Evolutionary conservation across 92 coral and sea anemone genomes (phyloP).

Genomic region (Epizoanthus illoricatus): DNA sequence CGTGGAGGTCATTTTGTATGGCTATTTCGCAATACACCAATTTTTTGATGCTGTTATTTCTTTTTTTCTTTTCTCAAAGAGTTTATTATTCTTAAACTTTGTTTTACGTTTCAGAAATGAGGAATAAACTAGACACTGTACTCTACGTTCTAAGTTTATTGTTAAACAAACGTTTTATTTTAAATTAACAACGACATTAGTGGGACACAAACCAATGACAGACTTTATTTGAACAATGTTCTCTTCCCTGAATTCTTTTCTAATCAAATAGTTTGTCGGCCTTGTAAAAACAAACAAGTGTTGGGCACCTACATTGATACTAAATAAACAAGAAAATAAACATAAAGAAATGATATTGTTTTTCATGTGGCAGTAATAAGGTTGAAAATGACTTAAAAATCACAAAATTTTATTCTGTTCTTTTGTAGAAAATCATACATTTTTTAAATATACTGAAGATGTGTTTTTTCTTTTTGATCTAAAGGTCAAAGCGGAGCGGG

Average conservation of each 20-base stretch:
- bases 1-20: not conserved
- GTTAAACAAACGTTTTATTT: not conserved
- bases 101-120: not conserved
- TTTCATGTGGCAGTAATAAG: too few relatives aligned
- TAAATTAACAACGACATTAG: not conserved
- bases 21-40: conserved; percentile 3
- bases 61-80: not conserved
- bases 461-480: not conserved
- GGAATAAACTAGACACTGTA: not conserved
- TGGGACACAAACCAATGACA: not conserved
- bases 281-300: too few relatives aligned
- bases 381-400: not conserved
- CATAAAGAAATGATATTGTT: too few relatives aligned
- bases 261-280: too few relatives aligned
- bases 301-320: too few relatives aligned
- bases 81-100: not conserved
- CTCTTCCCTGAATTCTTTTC: not conserved
- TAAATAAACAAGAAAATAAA: too few relatives aligned
- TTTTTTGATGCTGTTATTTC: not conserved
- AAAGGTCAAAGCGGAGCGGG: conserved; percentile 92
- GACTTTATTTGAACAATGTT: too few relatives aligned
- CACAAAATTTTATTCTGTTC: not conserved
- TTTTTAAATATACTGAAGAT: not conserved
- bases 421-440: not conserved
- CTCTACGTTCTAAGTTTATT: not conserved